Conservation (phyloP, 2,113 vertebrate genomes). For the Cynocephalus volans region DNA sequence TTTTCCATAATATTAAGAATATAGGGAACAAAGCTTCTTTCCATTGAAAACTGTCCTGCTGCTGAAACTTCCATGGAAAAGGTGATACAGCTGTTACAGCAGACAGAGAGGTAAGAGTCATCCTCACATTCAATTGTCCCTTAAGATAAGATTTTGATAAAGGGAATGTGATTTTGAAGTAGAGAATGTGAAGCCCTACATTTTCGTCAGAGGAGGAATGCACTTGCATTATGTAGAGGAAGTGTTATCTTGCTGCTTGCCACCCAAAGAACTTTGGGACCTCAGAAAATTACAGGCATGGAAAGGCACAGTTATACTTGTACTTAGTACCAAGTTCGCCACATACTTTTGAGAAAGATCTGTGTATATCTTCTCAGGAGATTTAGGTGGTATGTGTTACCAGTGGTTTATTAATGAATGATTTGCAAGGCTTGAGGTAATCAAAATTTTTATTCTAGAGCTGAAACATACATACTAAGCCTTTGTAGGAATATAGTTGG, state of each 20-base stretch:
- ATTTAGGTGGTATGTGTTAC: constrained; percentile 61
- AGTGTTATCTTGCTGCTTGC: constrained; percentile 65
- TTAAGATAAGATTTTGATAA: constrained; percentile 1
- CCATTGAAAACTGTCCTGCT: not conserved
- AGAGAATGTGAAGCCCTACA: not conserved
- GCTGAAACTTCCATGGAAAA: not conserved
- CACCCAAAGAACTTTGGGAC: constrained; percentile 74
- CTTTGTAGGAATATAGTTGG: not conserved
- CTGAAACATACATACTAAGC: not conserved
- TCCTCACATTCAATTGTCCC: not conserved
- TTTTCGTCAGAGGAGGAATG: constrained; percentile 61
- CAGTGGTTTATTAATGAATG: constrained; percentile 69
- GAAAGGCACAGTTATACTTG: constrained; percentile 74
- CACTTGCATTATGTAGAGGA: constrained; percentile 12
- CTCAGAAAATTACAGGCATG: constrained; percentile 74
- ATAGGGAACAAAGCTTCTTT: not conserved
- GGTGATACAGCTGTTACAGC: not conserved
- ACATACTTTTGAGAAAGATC: constrained; percentile 81
- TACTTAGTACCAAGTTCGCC: constrained; percentile 78
- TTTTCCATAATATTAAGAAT: not conserved
- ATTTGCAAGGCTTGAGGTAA: constrained; percentile 29
- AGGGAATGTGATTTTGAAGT: constrained; percentile 45
- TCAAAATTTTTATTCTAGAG: constrained; percentile 58
- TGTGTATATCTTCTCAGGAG: constrained; percentile 73
- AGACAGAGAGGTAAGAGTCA: not conserved